These are phyloP conservation scores for Schizothorax lantsangensis DNA, from an alignment of 2,797 vertebrate genomes.

Conservation along the genomic window DNA sequence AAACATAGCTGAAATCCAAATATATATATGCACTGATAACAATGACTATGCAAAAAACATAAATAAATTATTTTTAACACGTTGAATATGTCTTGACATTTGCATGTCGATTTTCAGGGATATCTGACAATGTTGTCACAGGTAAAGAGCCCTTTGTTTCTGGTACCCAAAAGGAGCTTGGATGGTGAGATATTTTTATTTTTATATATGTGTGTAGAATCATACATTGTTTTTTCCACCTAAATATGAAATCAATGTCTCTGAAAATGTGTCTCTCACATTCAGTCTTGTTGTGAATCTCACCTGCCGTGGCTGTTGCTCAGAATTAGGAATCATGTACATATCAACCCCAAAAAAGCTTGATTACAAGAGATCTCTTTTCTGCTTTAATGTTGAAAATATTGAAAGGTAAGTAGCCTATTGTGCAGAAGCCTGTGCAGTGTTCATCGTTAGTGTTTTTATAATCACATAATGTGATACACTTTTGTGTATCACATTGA, in stretches of 20 bases:
- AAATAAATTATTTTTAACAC: background rate
- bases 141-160: constrained; percentile 70
- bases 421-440: background rate
- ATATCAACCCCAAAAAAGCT: constrained; percentile 84
- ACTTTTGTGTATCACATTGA: constrained; percentile 14
- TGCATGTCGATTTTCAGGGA: constrained; percentile 63
- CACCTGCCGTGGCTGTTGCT: constrained; percentile 80
- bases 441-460: background rate
- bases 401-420: constrained; percentile 83
- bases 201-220: background rate
- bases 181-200: constrained; percentile 67
- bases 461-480: background rate
- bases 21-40: background rate
- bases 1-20: background rate
- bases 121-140: constrained; percentile 73
- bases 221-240: background rate
- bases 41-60: background rate
- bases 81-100: background rate
- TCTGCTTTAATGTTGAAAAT: constrained; percentile 82
- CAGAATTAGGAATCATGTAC: constrained; percentile 82
- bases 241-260: background rate
- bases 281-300: constrained; percentile 83
- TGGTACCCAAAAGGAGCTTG: constrained; percentile 62
- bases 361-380: constrained; percentile 87
- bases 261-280: background rate